A percentile compares a stretch with the other conserved stretches of the same genome.
phyloP scores from a whole-genome alignment of 2,888 invertebrate species.

The Zaprionus lineosus region DNA sequence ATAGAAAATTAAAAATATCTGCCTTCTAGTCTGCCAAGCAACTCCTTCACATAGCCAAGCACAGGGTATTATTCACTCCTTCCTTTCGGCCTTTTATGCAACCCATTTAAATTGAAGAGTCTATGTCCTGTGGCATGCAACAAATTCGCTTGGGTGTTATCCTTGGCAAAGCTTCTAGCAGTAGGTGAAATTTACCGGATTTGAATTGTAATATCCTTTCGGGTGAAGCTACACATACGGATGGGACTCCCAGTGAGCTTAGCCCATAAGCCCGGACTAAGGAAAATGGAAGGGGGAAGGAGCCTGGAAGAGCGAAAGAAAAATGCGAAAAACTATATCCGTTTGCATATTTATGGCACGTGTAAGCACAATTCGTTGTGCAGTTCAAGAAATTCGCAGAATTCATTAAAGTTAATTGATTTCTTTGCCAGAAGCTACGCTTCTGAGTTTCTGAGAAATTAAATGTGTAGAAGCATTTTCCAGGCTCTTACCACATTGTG shows the following conservation, averaged over 20 bases:
- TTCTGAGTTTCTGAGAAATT: conserved; percentile 46
- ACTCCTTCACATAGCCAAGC: too few relatives aligned
- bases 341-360: conserved; percentile 28
- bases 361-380: conserved; percentile 40
- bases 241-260: conserved; percentile 47
- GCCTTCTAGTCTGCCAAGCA: too few relatives aligned
- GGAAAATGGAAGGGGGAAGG: background rate
- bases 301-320: background rate
- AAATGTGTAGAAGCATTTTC: conserved; percentile 13
- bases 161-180: conserved; percentile 1
- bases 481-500: conserved; percentile 4
- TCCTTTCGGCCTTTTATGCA: too few relatives aligned
- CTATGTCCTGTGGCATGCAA: background rate
- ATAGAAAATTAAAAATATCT: too few relatives aligned
- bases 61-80: too few relatives aligned
- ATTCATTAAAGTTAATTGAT: conserved; percentile 75
- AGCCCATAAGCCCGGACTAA: conserved; percentile 49
- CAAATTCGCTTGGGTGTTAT: conserved; percentile 19
- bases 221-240: background rate
- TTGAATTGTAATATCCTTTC: conserved; percentile 18
- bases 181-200: conserved; percentile 10
- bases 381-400: conserved; percentile 50
- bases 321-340: conserved; percentile 11
- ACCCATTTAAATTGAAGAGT: too few relatives aligned
- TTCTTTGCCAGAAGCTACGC: conserved; percentile 53